Base-by-base conservation (phyloP, 2,797 vertebrate species). In the Rhabdomys pumilio region DNA sequence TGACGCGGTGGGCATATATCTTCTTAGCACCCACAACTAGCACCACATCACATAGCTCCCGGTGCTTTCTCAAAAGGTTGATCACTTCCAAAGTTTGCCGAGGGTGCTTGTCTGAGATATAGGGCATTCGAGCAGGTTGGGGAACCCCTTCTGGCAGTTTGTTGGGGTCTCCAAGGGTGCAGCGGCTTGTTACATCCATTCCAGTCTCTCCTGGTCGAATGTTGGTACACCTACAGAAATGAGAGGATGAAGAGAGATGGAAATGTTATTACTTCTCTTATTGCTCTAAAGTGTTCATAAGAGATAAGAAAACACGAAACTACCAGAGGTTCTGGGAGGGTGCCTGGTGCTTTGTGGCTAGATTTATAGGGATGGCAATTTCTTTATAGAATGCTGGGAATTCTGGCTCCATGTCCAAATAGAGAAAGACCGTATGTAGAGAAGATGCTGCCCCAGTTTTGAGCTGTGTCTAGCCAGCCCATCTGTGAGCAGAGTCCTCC, bases 121-220 rank as follows among this genome's bases (percentile, higher is more conserved):
- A 99, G 98, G 99, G 99, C 99, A 99, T 99, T 98, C 99, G 99
- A 82, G 99, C 99, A 10, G 99, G 99, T 98, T 99, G 99, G n/a
- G 99, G 99, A 97, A 99, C 99, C 97, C 99, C 99, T 98, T 99
- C 99, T 19, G 99, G 99, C 93, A 99, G 99, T 98, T 99, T 99
- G 99, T 99, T 99, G 98, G 99, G 99, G 99, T 99, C 99, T 98
- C 99, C 99, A 80, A 99, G 99, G 93, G 99, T 99, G 98, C 99
- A 99, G 98, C 99, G 99, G 98, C 99, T 99, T 97, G 99, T 99
- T 98, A 99, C 99, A 94, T 99, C 99, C 99, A 99, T 99, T 99
- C 99, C 99, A 98, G 99, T 99, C 99, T 99, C 99, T 97, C 98
- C 99, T 99, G 99, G 99, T 97, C 99, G 99, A 99, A 99, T 99